Evolutionary conservation across 35 echinoderm and acorn worm species (phyloP), one percentile per base, ranked within the genome.

Genomic region (Strongylocentrotus purpuratus): DNA sequence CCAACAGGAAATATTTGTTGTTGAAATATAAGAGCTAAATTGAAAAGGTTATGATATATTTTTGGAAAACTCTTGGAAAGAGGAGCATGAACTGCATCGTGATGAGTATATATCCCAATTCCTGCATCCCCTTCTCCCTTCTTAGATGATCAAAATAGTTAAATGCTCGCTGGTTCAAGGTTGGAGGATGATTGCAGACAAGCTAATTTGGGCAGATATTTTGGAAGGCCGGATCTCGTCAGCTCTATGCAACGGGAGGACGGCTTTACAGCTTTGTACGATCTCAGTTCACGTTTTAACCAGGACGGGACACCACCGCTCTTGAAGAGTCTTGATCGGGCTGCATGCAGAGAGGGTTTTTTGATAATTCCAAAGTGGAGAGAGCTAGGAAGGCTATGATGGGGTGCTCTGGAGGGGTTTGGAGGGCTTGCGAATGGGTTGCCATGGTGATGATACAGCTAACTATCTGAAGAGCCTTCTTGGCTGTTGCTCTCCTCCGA

Each of bases 391-490:
- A 78, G 65, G 65, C 20, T 78, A 22, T 28, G 22, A 78, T 18
- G 5, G 65, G 65, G 22, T 28, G 65, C 65, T 78, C 7, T 78
- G 65, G 65, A 78, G 65, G 65, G 25, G 65, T 28, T 78, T 78
- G 25, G 65, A n/a, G 65, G 65, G 65, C 5, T 28, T 78, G 65
- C 20, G 65, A 41, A 78, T 78, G 65, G 65, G 45, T 33, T 22
- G 87, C 33, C 31, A 89, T 41, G 47, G 31, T 10, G 71, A 46
- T 47, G 85, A 87, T 95, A 45, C 88, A 88, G 33, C 28, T 88
- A 95, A 48, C 90, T 90, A 92, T 95, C 95, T 22, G 95, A 95
- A 31, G 95, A 85, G 33, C 46, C 95, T 92, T 95, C 90, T 58
- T 90, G 47, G 48, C 32, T 65, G 88, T 90, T 48, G 31, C 94